phyloP scores from a whole-genome alignment of 2,113 vertebrate species.

The Helogale parvula region DNA sequence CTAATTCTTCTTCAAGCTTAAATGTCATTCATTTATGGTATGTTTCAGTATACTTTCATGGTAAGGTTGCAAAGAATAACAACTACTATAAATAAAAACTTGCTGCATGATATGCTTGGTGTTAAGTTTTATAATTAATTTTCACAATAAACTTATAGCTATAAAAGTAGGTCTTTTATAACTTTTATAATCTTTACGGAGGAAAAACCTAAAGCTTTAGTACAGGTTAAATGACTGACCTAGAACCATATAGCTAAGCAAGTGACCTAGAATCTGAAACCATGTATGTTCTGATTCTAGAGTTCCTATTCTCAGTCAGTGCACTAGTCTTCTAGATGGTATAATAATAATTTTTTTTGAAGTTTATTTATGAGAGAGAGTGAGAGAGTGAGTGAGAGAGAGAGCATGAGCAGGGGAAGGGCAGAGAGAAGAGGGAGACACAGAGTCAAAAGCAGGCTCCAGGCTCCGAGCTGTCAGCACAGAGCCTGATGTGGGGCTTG shows the following conservation, averaged over 20 bases:
- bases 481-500: too few relatives aligned
- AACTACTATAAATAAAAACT: constrained; percentile 6
- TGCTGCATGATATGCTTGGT: background rate
- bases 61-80: background rate
- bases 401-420: too few relatives aligned
- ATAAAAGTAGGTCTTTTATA: constrained; percentile 18
- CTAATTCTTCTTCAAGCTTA: background rate
- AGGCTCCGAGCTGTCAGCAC: too few relatives aligned
- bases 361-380: too few relatives aligned
- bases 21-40: background rate
- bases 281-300: background rate
- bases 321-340: background rate
- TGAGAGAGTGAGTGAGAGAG: too few relatives aligned
- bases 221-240: background rate
- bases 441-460: too few relatives aligned
- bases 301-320: background rate
- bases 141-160: constrained; percentile 14
- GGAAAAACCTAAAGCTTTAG: background rate
- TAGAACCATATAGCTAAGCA: background rate
- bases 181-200: constrained; percentile 20
- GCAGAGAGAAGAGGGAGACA: too few relatives aligned
- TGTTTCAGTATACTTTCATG: background rate
- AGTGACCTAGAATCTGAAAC: background rate
- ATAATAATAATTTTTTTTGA: background rate
- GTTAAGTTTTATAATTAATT: constrained; percentile 44